phyloP scores from a whole-genome alignment of 2,888 invertebrate genomes.

The Lacanobia wlatinum region DNA sequence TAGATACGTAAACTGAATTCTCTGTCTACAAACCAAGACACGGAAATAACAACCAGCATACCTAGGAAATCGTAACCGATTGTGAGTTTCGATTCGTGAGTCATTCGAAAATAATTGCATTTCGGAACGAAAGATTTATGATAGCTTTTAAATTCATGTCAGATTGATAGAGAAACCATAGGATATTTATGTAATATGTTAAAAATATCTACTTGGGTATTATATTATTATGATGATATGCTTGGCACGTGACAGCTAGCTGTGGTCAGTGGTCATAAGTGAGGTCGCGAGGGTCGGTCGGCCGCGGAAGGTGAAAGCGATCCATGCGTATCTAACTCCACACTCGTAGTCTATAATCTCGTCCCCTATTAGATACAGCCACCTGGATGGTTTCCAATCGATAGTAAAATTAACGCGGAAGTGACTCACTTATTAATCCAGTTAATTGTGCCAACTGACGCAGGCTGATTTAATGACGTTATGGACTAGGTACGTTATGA shows the following conservation, averaged over 20 bases:
- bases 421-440: slow-evolving; percentile 63
- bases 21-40: slow-evolving; percentile 67
- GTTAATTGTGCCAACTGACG: slow-evolving; percentile 57
- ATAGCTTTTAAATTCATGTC: slow-evolving; percentile 12
- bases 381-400: slow-evolving; percentile 66
- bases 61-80: slow-evolving; percentile 70
- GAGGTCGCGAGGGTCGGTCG: slow-evolving; percentile 71
- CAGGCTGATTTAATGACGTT: slow-evolving; percentile 19
- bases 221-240: slow-evolving; percentile 35
- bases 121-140: slow-evolving; percentile 23
- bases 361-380: slow-evolving; percentile 38
- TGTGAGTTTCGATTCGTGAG: slow-evolving; percentile 63
- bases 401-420: slow-evolving; percentile 67
- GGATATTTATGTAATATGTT: slow-evolving; percentile 36
- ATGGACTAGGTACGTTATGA: neutral
- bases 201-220: slow-evolving; percentile 21
- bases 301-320: slow-evolving; percentile 69
- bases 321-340: slow-evolving; percentile 57
- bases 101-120: slow-evolving; percentile 49
- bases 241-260: slow-evolving; percentile 42
- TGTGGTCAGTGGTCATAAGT: slow-evolving; percentile 52
- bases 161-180: slow-evolving; percentile 15
- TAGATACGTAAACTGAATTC: slow-evolving; percentile 30
- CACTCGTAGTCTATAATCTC: slow-evolving; percentile 47
- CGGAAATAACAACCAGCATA: slow-evolving; percentile 75